Base-by-base conservation (phyloP, 2,888 invertebrate species). In the Pachliopta kotzebuea region DNA sequence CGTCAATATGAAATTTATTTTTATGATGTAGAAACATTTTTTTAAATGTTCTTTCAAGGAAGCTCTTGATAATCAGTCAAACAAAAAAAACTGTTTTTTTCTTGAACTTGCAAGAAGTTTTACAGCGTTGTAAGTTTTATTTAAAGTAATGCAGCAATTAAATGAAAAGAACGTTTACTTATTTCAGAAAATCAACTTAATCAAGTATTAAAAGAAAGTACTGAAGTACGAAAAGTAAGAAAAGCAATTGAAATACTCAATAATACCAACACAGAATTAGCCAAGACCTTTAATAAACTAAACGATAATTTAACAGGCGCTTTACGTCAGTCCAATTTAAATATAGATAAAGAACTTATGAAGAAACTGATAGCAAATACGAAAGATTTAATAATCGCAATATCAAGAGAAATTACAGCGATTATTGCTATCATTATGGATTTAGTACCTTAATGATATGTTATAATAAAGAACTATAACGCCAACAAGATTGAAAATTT, bases 221-320 rank as follows among this genome's bases (percentile, higher is more conserved):
- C 9, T 8, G 14, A 49, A 2, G 1, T 49, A n/a, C n/a, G 14
- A 49, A 37, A 49, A 20, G 7, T n/a, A 49, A 20, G 49, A 45
- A 70, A n/a, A 29, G 20, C 0, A 73, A 69, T 67, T 7, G 63
- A 73, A 55, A 70, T 77, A 21, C 45, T 20, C 57, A 57, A 54
- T 18, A 53, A 17, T 9, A 67, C 74, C 3, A 4, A 67, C 37
- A 59, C 1, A 17, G 64, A 73, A 26, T 54, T 68, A 6, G 56
- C 64, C 3, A 31, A 60, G 9, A 68, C 74, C 57, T 79, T 78
- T 67, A 56, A 72, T 18, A 66, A 69, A 21, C 42, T 80, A 14
- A 70, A 74, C 23, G 21, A 69, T 26, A 42, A 58, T 26, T 55
- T 83, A 3, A 52, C 49, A 49, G n/a, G n/a, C 18, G 49, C 18